These are phyloP conservation scores for Atherinomorus stipes DNA, from an alignment of 2,113 vertebrate genomes.

Conservation along the genomic window DNA sequence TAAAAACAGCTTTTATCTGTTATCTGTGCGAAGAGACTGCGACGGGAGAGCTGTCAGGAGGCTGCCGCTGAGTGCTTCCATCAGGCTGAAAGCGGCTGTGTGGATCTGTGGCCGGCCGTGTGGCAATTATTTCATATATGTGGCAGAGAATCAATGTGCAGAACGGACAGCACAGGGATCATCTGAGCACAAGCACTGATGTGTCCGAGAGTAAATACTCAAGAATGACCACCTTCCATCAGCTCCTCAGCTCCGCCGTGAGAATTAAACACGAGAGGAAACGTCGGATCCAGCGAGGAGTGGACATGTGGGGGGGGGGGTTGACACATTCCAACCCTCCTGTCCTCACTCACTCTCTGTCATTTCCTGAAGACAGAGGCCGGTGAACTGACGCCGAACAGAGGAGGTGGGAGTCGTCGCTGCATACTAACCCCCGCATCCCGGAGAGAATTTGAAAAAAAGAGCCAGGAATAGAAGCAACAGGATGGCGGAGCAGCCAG, in stretches of 20 bases:
- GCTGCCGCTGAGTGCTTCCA: constrained; percentile 46
- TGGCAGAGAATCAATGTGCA: constrained; percentile 1
- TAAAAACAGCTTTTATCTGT: constrained; percentile 64
- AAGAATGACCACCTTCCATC: constrained; percentile 36
- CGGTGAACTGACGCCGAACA: constrained; percentile 42
- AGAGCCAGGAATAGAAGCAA: constrained; percentile 38
- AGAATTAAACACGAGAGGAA: constrained; percentile 58
- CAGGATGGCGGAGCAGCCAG: constrained; percentile 44
- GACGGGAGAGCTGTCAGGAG: constrained; percentile 58
- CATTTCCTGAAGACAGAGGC: constrained; percentile 23
- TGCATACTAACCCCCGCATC: constrained; percentile 42
- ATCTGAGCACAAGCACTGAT: neutral
- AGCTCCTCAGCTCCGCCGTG: constrained; percentile 23
- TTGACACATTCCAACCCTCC: constrained; percentile 8
- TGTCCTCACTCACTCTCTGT: constrained; percentile 13
- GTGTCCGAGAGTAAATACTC: constrained; percentile 17
- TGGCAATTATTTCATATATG: constrained; percentile 29
- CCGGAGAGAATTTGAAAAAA: neutral
- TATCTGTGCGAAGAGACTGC: constrained; percentile 40
- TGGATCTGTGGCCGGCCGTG: constrained; percentile 20
- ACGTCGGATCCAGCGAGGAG: neutral
- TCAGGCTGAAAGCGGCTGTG: constrained; percentile 25
- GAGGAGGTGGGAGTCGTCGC: constrained; percentile 53
- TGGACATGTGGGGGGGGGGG: constrained; percentile 14
- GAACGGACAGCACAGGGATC: constrained; percentile 19